A percentile compares a stretch with the other conserved stretches of the same genome.
These are phyloP conservation scores for Microcebus griseorufus DNA, from an alignment of 2,113 vertebrate species.

Conservation along the genomic window DNA sequence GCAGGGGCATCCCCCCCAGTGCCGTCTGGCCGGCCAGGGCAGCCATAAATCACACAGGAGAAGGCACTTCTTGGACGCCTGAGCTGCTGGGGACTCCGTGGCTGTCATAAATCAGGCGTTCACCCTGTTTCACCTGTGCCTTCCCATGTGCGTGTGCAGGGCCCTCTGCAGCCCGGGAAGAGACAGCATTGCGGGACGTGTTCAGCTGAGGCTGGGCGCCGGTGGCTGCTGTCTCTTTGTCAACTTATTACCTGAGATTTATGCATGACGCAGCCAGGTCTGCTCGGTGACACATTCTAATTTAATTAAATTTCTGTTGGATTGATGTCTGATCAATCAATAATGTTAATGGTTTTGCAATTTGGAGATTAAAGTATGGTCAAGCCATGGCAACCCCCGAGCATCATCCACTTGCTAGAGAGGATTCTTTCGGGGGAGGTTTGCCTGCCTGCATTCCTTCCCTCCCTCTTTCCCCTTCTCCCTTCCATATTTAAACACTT, in stretches of 20 bases:
- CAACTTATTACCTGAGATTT: slow-evolving; percentile 89
- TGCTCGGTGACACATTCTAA: slow-evolving; percentile 90
- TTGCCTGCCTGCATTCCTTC: background rate
- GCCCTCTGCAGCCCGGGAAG: background rate
- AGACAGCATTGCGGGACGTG: slow-evolving; percentile 61
- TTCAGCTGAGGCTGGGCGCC: slow-evolving; percentile 58
- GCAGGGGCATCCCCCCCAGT: slow-evolving; percentile 45
- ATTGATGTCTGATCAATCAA: slow-evolving; percentile 92
- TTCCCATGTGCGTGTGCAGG: background rate
- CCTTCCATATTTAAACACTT: background rate
- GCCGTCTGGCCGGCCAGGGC: background rate
- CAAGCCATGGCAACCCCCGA: slow-evolving; percentile 62
- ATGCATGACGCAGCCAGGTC: slow-evolving; percentile 83
- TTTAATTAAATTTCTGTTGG: slow-evolving; percentile 92
- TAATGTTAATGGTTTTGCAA: slow-evolving; percentile 93
- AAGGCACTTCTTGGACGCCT: background rate
- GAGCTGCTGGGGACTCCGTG: slow-evolving; percentile 21
- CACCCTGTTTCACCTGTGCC: background rate
- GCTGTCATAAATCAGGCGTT: background rate
- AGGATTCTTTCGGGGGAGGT: slow-evolving; percentile 51
- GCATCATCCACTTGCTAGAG: slow-evolving; percentile 53
- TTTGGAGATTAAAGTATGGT: slow-evolving; percentile 89
- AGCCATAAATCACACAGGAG: slow-evolving; percentile 49
- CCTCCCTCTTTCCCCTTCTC: background rate
- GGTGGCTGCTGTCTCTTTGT: slow-evolving; percentile 80